These are phyloP conservation scores for Turritopsis dohrnii DNA, from an alignment of 30 jellyfish, hydroid and myxozoan genomes.

Conservation along the genomic window DNA sequence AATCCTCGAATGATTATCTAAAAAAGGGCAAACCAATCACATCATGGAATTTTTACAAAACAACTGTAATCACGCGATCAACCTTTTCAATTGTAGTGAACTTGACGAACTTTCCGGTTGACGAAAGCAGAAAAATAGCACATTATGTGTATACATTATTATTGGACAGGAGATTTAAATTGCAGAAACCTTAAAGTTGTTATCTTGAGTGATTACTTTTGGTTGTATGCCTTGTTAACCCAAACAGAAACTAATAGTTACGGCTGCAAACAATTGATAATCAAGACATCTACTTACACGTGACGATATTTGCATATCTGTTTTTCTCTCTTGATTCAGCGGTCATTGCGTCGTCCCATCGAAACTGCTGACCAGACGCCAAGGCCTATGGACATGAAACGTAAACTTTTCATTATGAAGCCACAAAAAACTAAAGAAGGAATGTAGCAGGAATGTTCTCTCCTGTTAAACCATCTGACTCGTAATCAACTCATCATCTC, in stretches of 20 bases:
- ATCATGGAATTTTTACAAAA: neutral
- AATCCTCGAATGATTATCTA: slow-evolving; percentile 90
- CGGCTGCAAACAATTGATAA: no score
- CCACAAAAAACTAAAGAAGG: neutral
- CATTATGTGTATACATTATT: neutral
- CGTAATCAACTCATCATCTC: neutral
- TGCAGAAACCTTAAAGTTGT: neutral
- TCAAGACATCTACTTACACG: slow-evolving; percentile 60
- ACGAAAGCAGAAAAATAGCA: neutral
- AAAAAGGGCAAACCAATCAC: neutral
- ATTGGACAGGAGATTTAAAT: neutral
- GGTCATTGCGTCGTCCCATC: slow-evolving; percentile 62
- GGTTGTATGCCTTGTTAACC: neutral
- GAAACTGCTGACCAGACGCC: slow-evolving; percentile 53
- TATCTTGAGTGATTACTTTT: neutral
- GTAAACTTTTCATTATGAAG: no score
- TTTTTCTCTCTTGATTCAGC: slow-evolving; percentile 57
- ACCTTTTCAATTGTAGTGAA: neutral
- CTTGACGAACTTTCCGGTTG: neutral
- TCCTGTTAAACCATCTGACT: neutral
- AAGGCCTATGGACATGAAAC: slow-evolving; percentile 38
- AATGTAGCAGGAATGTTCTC: neutral
- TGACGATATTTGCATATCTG: slow-evolving; percentile 87
- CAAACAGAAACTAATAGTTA: neutral
- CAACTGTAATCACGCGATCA: neutral